These are phyloP conservation scores for Rhinichthys klamathensis DNA, from an alignment of 2,113 vertebrate genomes.

Conservation along the genomic window DNA sequence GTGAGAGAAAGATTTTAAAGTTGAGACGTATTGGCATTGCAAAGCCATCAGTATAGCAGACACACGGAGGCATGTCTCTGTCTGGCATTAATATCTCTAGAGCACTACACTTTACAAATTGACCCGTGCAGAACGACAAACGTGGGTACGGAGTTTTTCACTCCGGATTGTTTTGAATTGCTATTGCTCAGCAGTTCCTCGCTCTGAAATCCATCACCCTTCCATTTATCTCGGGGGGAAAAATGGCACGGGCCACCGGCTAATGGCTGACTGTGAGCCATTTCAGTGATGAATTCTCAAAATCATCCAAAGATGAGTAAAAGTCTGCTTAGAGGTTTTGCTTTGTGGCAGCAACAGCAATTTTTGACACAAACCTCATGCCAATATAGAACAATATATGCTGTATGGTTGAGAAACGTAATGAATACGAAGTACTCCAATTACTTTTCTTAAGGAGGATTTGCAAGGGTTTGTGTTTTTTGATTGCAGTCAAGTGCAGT, in stretches of 20 bases:
- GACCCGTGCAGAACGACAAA: constrained; percentile 49
- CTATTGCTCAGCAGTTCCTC: constrained; percentile 57
- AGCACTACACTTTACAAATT: constrained; percentile 64
- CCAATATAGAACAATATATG: constrained; percentile 15
- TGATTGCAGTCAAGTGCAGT: constrained; percentile 14
- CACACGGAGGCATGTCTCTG: constrained; percentile 44
- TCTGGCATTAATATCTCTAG: constrained; percentile 59
- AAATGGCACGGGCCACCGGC: constrained; percentile 26
- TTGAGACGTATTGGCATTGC: constrained; percentile 52
- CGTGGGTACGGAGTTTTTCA: constrained; percentile 51
- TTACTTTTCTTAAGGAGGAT: background rate
- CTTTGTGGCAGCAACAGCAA: constrained; percentile 32
- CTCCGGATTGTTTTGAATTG: constrained; percentile 59
- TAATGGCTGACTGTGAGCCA: constrained; percentile 53
- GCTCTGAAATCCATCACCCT: constrained; percentile 60
- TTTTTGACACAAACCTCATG: constrained; percentile 10
- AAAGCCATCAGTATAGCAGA: constrained; percentile 54
- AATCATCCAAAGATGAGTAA: constrained; percentile 53
- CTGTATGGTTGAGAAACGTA: background rate
- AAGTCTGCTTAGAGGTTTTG: constrained; percentile 32
- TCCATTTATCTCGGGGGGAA: constrained; percentile 54
- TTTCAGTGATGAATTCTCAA: constrained; percentile 61
- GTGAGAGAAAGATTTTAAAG: constrained; percentile 49
- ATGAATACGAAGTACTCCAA: constrained; percentile 3
- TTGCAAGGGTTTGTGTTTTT: background rate